Base-by-base conservation (phyloP, 2,888 invertebrate genomes). In the Penaeus monodon region DNA sequence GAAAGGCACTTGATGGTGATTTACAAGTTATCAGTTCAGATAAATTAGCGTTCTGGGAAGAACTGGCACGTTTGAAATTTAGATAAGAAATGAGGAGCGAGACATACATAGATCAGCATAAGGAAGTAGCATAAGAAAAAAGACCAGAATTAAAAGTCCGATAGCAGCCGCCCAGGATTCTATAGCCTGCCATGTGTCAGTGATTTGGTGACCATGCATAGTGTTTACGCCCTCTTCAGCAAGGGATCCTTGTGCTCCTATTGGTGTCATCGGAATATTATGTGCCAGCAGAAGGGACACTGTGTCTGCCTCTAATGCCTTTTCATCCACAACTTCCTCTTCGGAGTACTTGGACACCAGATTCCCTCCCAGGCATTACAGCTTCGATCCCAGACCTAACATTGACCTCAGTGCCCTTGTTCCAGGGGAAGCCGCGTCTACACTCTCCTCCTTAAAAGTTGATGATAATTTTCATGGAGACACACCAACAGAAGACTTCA, bases 321-420 rank as follows among this genome's bases (percentile, higher is more conserved):
- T 49, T 27, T n/a, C 76, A 44, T 44, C 44, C 44, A 44, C 76
- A 49, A 57, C 49, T 20, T 22, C 49, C 3, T 22, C n/a, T 57
- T n/a, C 76, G 10, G 49, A 49, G 7, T 38, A 27, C 7, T 24
- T n/a, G 33, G 49, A n/a, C 24, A 49, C 76, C 44, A 76, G 76
- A 57, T 76, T 76, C n/a, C 76, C 76, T 7, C 76, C 76, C 20
- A n/a, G 76, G 20, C 49, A 49, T 44, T 76, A 76, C 29, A 76
- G 76, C 33, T 76, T 76, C 10, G 76, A 76, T 27, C 76, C 76
- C n/a, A 24, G 76, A 14, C 76, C 76, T n/a, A 44, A 76, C 12
- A 76, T 44, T 76, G 24, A 76, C 17, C 49, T 14, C 57, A 57
- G 27, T 49, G 76, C 44, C 49, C 76, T 76, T 24, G 22, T n/a